Evolutionary conservation across 2,797 vertebrate species (phyloP), one percentile per base, ranked within the genome.

Genomic region (Remorina albescens): DNA sequence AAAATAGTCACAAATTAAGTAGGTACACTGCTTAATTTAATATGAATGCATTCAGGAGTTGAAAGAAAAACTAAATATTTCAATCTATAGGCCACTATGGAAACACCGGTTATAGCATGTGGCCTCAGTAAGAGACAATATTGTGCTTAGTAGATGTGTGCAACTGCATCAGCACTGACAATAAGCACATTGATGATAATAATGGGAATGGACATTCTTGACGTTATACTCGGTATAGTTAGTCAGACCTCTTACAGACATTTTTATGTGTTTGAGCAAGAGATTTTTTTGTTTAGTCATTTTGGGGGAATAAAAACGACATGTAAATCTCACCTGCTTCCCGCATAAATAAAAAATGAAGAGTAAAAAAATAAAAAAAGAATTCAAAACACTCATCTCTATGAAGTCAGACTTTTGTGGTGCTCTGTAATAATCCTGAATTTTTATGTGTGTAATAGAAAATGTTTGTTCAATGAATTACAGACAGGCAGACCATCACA

Each of bases 401-500:
- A 39, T 7, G 3, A 10, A 21, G 46, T 34, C 12, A 18, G 21
- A 28, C 34, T 44, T 28, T 46, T 74, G 60, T 71, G 21, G 28
- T 23, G 73, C 36, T 71, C 28, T 41, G 19, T 54, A 54, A 51
- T 66, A 74, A 79, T 46, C 44, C 28, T 36, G 30, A 59, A 25
- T 51, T 74, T 62, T 80, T 25, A 58, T 68, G 36, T 65, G 59
- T 60, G 41, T 39, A 30, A n/a, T n/a, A 46, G 21, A 19, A 46
- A 9, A 18, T 50, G 44, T 77, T 73, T 66, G 42, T 53, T 71
- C 58, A 82, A 42, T 59, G 37, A 75, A 65, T 61, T 44, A 55
- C 37, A 79, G 37, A 67, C 25, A 67, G 30, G 46, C 55, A 61
- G 67, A 68, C 60, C 80, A 65, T 74, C 62, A 74, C 39, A 68